Evolutionary conservation across 2,888 invertebrate genomes (phyloP), one percentile per base, ranked within the genome.

Genomic region (Cheilosia urbana): DNA sequence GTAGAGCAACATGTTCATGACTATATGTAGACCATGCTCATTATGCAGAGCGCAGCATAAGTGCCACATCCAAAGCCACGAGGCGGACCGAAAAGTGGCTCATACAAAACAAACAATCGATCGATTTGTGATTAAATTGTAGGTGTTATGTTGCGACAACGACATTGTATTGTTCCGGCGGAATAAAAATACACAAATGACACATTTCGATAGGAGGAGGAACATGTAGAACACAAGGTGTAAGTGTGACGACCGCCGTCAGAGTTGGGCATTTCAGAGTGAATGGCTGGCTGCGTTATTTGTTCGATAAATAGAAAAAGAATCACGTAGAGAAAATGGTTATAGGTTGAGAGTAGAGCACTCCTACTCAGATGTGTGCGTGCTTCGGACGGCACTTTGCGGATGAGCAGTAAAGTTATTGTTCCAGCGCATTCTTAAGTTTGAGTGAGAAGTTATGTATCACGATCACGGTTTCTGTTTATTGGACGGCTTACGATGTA

Each of bases 171-270:
- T 53, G 51, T 68, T 68, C 68, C 60, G 76, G 40, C 34, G 65
- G 21, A 34, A 66, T 68, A 76, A 68, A 76, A 68, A 76, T 76
- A 76, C 24, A 45, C 76, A 58, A 68, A 45, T 76, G 76, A 76
- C 76, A 66, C 65, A 66, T 58, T 65, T 40, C 9, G 27, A 30
- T 49, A 40, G 27, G n/a, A n/a, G n/a, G n/a, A n/a, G n/a, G 17
- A 47, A 9, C 24, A 53, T 7, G 53, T 21, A 13, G 37, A 66
- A 27, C 49, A 27, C 58, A 76, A 60, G 51, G 66, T 76, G 51
- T 17, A 47, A 57, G 45, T 63, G 37, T 65, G 75, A 66, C 75
- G 65, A 58, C 65, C 27, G 47, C 45, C 40, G 15, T n/a, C 53
- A 58, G 40, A 65, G 34, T 58, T 68, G 34, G 49, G 42, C 47